phyloP scores from a whole-genome alignment of 2,888 invertebrate species.

The Nemotelus pantherinus region DNA sequence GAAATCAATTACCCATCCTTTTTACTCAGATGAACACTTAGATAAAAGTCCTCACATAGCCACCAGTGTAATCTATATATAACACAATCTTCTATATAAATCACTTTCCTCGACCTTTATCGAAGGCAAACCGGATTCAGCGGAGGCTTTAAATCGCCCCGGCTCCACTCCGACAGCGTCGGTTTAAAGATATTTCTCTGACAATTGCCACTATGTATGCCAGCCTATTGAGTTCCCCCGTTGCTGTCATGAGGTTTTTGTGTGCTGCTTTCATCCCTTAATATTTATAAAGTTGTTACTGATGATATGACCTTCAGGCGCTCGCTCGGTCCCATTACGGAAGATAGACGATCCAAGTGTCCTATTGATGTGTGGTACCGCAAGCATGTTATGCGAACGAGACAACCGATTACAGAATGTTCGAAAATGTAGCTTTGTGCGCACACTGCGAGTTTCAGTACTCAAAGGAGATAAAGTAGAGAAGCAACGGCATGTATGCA shows the following conservation, averaged over 20 bases:
- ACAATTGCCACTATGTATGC: not conserved
- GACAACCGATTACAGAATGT: too few relatives aligned
- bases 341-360: slow-evolving; percentile 14
- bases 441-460: too few relatives aligned
- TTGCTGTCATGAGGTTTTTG: not conserved
- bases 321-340: not conserved
- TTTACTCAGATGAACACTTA: not conserved
- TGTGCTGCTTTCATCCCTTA: slow-evolving; percentile 6
- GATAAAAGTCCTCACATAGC: not conserved
- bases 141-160: not conserved
- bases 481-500: too few relatives aligned
- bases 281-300: slow-evolving; percentile 33
- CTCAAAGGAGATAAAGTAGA: too few relatives aligned
- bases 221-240: not conserved
- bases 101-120: slow-evolving; percentile 20
- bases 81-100: not conserved
- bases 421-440: too few relatives aligned
- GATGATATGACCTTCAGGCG: slow-evolving; percentile 28
- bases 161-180: not conserved
- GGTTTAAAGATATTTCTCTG: not conserved
- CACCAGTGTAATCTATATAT: not conserved
- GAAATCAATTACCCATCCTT: slow-evolving; percentile 26
- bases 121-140: not conserved
- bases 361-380: not conserved
- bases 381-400: not conserved